Conservation (phyloP, 2,888 invertebrate species). For the Colletes collaris region DNA sequence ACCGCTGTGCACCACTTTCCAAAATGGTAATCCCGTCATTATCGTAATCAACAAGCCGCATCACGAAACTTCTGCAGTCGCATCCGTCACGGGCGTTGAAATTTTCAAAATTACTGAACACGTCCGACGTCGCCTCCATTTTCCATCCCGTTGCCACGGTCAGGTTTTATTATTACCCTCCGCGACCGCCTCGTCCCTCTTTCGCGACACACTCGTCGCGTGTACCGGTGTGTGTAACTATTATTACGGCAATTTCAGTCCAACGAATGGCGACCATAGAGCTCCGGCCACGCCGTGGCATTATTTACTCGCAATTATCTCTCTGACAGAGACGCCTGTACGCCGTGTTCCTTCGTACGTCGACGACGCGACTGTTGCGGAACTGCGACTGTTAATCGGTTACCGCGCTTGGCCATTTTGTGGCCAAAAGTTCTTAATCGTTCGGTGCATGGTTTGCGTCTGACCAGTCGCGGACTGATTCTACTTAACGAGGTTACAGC, state of each 20-base stretch:
- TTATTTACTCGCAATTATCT: constrained; percentile 57
- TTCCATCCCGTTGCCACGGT: background rate
- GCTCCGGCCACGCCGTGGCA: constrained; percentile 36
- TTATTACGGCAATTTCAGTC: constrained; percentile 49
- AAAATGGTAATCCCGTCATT: constrained; percentile 5
- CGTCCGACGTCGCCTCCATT: no score
- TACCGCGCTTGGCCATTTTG: constrained; percentile 9
- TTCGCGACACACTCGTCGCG: constrained; percentile 15
- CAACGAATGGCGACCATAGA: constrained; percentile 31
- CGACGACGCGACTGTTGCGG: constrained; percentile 19
- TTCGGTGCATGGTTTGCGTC: no score
- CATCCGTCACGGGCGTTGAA: background rate
- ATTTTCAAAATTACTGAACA: constrained; percentile 10
- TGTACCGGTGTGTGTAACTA: constrained; percentile 23
- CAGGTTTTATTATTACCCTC: constrained; percentile 44
- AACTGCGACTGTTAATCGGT: constrained; percentile 39
- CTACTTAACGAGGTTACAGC: no score
- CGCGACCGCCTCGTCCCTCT: constrained; percentile 20
- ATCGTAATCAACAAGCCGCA: background rate
- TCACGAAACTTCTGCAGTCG: background rate
- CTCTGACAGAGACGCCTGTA: constrained; percentile 45
- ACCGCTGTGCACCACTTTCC: no score
- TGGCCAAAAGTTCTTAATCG: background rate
- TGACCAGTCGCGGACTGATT: no score
- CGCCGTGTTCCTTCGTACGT: constrained; percentile 25